These are phyloP conservation scores for Alentia gelatinosa DNA, from an alignment of 2,888 invertebrate species.

Conservation along the genomic window DNA sequence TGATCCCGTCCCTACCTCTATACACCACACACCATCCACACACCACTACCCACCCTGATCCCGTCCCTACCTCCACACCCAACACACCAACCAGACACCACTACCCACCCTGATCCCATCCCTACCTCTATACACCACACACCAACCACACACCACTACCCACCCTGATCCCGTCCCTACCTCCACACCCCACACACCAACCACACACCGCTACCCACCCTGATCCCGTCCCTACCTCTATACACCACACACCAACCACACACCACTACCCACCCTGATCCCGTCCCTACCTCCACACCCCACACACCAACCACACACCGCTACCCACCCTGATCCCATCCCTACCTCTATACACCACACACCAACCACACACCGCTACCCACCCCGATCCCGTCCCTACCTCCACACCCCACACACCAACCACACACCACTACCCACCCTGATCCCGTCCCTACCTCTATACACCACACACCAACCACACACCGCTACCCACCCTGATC, in stretches of 20 bases:
- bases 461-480: too few relatives aligned
- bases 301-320: background rate
- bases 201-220: background rate
- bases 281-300: background rate
- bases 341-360: background rate
- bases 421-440: too few relatives aligned
- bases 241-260: background rate
- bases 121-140: background rate
- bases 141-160: background rate
- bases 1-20: too few relatives aligned
- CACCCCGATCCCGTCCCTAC: background rate
- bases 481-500: too few relatives aligned
- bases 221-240: background rate
- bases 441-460: too few relatives aligned
- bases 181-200: background rate
- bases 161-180: background rate
- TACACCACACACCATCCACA: too few relatives aligned
- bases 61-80: background rate
- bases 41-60: too few relatives aligned
- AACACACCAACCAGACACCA: background rate
- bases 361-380: background rate
- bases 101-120: background rate
- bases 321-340: background rate
- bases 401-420: too few relatives aligned
- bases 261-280: background rate